Base-by-base conservation (phyloP, 1,140 invertebrate species). In the Globodera rostochiensis region DNA sequence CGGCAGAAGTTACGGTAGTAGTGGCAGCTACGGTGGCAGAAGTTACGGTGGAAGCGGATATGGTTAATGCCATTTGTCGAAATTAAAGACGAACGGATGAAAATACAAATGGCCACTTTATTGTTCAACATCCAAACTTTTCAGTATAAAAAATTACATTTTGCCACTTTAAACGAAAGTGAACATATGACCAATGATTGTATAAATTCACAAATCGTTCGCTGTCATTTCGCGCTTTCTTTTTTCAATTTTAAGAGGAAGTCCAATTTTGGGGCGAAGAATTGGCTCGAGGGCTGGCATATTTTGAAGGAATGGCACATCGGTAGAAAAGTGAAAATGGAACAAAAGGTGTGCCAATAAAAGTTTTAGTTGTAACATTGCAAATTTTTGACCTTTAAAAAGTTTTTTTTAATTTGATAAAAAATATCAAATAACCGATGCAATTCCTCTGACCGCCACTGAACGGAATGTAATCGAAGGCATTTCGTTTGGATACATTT, bases 301-400 rank as follows among this genome's bases (percentile, higher is more conserved):
- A 45, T 79, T 79, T 45, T 21, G 11, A 45, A 15, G 53, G 36
- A 79, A 79, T 64, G 53, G 25, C 36, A 79, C 21, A 46, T 64
- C 36, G 36, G 77, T 45, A 19, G 77, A 79, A 19, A 79, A 36
- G 46, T 74, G 64, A 73, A 73, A 97, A 87, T 95, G 94, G 67
- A 95, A 92, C 74, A 97, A 91, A 57, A 97, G 93, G 21, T 94
- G 95, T 0, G 95, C 94, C 9, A 97, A 91, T 0, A 96, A 90
- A 13, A 95, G 93, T 90, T 96, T 95, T 80, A 94, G 91, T 88
- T 96, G 95, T 67, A 95, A 91, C 91, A 95, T 92, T 1, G 95
- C 95, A 90, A 95, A 96, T 90, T 93, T 93, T 77, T 93, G 92
- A 66, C 93, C 93, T 87, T 36, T 36, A 36, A 82, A 86, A 88